A percentile compares a stretch with the other conserved stretches of the same genome.
Evolutionary conservation across 2,113 vertebrate species (phyloP).

Genomic region (Seriola aureovittata): DNA sequence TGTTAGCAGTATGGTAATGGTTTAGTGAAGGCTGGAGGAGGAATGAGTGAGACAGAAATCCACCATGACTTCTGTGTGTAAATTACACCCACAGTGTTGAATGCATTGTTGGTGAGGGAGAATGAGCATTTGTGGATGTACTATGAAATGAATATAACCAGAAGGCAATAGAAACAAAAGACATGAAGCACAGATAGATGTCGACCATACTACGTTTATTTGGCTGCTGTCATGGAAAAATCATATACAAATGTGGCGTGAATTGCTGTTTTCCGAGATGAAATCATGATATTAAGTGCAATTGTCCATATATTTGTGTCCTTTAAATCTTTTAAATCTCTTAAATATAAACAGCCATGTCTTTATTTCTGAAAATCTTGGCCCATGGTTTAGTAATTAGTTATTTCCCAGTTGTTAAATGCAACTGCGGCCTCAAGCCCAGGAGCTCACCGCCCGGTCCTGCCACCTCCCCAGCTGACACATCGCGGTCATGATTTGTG

Average conservation of each 20-base stretch:
- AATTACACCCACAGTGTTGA: constrained; percentile 39
- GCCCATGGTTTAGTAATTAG: neutral
- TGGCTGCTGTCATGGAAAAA: neutral
- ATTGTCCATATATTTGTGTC: neutral
- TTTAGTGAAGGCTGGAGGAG: constrained; percentile 47
- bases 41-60: constrained; percentile 48
- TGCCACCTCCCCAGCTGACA: constrained; percentile 4
- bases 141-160: constrained; percentile 20
- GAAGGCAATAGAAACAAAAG: constrained; percentile 4
- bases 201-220: neutral
- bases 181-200: neutral
- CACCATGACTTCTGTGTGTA: constrained; percentile 53
- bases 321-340: neutral
- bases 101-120: constrained; percentile 17
- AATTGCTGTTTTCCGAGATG: neutral
- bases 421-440: neutral
- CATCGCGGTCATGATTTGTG: neutral
- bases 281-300: neutral
- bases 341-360: neutral
- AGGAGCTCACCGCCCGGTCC: neutral
- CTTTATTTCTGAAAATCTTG: neutral
- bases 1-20: constrained; percentile 43
- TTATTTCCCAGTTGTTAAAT: neutral
- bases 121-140: neutral
- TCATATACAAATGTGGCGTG: neutral